These are phyloP conservation scores for Mystacides longicornis DNA, from an alignment of 2,888 invertebrate genomes.

Conservation along the genomic window DNA sequence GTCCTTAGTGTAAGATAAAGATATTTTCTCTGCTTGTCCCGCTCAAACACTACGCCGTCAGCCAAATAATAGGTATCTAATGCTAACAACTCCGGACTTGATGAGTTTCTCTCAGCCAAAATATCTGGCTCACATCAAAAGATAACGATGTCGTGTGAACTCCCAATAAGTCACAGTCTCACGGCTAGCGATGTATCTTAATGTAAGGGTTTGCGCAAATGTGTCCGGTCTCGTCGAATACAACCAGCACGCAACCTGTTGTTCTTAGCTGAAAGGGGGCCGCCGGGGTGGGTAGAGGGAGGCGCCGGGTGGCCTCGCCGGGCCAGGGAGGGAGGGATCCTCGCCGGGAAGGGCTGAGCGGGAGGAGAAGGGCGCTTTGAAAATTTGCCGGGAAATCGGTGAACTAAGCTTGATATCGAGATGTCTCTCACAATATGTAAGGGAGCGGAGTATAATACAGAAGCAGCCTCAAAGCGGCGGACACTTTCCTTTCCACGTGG, in stretches of 20 bases:
- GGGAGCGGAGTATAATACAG: not conserved
- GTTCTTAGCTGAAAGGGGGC: too few relatives aligned
- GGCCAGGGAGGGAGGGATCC: not conserved
- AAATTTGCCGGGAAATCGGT: not conserved
- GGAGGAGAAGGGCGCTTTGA: not conserved
- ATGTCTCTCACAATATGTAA: not conserved
- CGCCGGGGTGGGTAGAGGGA: too few relatives aligned
- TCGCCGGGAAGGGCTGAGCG: not conserved
- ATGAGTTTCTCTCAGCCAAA: too few relatives aligned
- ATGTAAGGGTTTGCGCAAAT: conserved; percentile 2
- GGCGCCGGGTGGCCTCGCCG: not conserved
- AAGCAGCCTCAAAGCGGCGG: not conserved
- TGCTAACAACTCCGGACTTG: too few relatives aligned
- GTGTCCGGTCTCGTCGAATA: not conserved
- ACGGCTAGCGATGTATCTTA: too few relatives aligned
- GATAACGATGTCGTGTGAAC: too few relatives aligned
- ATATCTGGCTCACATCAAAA: too few relatives aligned
- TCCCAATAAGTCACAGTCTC: too few relatives aligned
- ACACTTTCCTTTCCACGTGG: not conserved
- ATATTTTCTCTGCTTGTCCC: too few relatives aligned
- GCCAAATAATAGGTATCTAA: too few relatives aligned
- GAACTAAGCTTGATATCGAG: not conserved
- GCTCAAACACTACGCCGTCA: too few relatives aligned
- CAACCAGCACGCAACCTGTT: not conserved
- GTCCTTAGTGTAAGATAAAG: too few relatives aligned